Evolutionary conservation across 2,113 vertebrate genomes (phyloP), one percentile per base, ranked within the genome.

Genomic region (Pica pica): DNA sequence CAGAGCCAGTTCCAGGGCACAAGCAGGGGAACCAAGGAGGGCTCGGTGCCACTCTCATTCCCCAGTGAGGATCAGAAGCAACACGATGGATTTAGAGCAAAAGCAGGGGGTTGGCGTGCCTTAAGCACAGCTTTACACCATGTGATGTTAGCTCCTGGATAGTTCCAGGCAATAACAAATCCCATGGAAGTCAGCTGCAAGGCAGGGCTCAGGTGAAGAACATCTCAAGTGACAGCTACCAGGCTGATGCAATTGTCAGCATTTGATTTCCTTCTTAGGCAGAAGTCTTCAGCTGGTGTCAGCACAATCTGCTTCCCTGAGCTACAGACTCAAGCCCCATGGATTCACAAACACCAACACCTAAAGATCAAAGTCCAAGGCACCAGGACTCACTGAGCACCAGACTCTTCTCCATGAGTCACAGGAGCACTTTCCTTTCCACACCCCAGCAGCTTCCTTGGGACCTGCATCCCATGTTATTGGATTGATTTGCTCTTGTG

Each of bases 81-180:
- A 13, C 6, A 83, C 1, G 0, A 0, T 37, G 15, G 50, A 55
- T 33, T 64, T 0, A 55, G 12, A 35, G 21, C 18, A 87, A 44
- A 52, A 47, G 27, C 33, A 57, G 20, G 10, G 35, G 39, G 13
- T 23, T 49, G 17, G n/a, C 10, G 33, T 21, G 31, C 33, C 23
- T 60, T 10, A 14, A 60, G 2, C 6, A 49, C 67, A 71, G 75
- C 59, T 27, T 7, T 37, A 46, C 17, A 53, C 11, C 26, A 5
- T 1, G 5, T 26, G 37, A 55, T 50, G 35, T 24, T 3, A 61
- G 22, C 13, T 87, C 77, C 44, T 46, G 42, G 81, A 37, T 2
- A 7, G 16, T 27, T 56, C 67, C n/a, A 76, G 24, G 30, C 30
- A 55, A 60, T 3, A 53, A 33, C 33, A 83, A 80, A 79, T 13